phyloP scores from a whole-genome alignment of 2,113 vertebrate species.

The Bubo scandiacus region DNA sequence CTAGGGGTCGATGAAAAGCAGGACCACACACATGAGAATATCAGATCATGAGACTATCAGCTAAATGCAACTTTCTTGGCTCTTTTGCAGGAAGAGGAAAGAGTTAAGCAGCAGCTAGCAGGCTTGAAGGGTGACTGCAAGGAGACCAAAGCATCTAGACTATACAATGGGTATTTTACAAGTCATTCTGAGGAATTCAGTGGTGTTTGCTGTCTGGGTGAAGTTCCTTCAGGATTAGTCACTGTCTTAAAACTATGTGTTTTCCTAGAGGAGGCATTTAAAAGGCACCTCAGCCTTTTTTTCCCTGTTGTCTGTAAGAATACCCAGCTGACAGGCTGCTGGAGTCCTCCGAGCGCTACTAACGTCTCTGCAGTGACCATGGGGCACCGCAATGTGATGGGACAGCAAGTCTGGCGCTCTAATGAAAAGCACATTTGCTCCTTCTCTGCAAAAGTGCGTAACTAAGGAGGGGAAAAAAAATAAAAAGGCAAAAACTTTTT shows the following conservation, averaged over 20 bases:
- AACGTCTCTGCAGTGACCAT: accelerated
- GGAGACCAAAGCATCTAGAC: not conserved
- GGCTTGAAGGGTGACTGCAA: not conserved
- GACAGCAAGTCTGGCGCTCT: accelerated
- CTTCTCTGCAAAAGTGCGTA: not conserved
- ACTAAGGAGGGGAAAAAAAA: not conserved
- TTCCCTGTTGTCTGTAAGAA: accelerated
- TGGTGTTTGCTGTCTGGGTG: not conserved
- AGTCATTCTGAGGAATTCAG: not conserved
- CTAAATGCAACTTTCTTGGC: not conserved
- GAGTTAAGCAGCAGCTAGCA: not conserved
- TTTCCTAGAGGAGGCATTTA: not conserved
- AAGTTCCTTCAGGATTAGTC: not conserved
- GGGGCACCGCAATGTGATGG: not conserved
- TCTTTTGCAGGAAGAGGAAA: not conserved
- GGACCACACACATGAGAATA: no score
- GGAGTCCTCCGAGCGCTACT: accelerated
- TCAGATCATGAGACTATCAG: accelerated
- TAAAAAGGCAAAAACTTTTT: no score
- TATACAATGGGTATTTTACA: not conserved
- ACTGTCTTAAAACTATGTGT: not conserved
- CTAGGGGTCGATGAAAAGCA: not conserved
- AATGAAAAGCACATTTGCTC: not conserved
- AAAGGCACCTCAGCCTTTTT: not conserved
- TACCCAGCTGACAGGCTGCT: accelerated